Evolutionary conservation across 2,888 invertebrate genomes (phyloP).

Genomic region (Desoria tigrina): DNA sequence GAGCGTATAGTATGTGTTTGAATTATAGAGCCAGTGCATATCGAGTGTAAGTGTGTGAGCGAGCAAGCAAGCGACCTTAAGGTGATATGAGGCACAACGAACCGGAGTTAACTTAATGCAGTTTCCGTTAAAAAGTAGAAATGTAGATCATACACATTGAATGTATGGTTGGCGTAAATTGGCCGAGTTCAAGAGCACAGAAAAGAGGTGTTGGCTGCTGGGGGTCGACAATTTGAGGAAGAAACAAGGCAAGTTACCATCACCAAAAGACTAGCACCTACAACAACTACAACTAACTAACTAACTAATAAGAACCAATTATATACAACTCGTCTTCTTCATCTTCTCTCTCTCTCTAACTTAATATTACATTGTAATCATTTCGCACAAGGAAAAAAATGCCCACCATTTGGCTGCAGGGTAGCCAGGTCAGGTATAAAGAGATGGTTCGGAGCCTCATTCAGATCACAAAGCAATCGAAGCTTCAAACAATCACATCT

Average conservation of each 20-base stretch:
- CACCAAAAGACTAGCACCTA: not conserved
- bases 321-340: too few relatives aligned
- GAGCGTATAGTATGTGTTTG: too few relatives aligned
- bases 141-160: conserved; percentile 52
- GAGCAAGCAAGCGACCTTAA: conserved; percentile 38
- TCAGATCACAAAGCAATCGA: conserved; percentile 53
- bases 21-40: not conserved
- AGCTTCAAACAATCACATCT: conserved; percentile 52
- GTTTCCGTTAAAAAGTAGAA: conserved; percentile 55
- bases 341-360: not conserved
- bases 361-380: conserved; percentile 29
- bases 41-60: conserved; percentile 4
- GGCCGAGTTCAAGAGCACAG: conserved; percentile 43
- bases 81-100: conserved; percentile 50
- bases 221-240: conserved; percentile 49
- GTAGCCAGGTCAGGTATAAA: conserved; percentile 54
- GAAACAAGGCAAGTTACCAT: conserved; percentile 35
- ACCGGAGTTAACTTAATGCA: conserved; percentile 52
- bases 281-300: conserved; percentile 5
- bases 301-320: not conserved
- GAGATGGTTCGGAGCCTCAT: conserved; percentile 53
- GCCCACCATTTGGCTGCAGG: conserved; percentile 48
- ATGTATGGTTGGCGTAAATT: conserved; percentile 9
- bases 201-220: conserved; percentile 46
- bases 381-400: conserved; percentile 41